Evolutionary conservation across 2,888 invertebrate genomes (phyloP).

Genomic region (Ophion obscuratus): DNA sequence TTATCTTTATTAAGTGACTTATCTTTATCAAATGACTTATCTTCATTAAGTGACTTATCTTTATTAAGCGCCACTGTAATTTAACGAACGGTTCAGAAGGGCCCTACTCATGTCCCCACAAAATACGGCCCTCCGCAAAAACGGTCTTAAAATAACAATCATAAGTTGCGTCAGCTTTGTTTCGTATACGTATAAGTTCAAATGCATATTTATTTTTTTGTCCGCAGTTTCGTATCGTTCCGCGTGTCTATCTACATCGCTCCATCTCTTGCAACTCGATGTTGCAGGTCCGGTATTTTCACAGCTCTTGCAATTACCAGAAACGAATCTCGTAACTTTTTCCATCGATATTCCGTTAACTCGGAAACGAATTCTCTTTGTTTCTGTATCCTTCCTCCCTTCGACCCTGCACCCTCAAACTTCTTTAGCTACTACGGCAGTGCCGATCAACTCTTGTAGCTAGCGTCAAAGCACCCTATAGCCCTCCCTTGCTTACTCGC

Average conservation of each 20-base stretch:
- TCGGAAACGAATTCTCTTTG: slow-evolving; percentile 60
- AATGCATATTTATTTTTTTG: neutral
- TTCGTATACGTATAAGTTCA: neutral
- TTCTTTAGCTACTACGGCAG: slow-evolving; percentile 11
- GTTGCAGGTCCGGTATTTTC: slow-evolving; percentile 26
- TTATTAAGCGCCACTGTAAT: no score
- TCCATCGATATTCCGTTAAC: slow-evolving; percentile 66
- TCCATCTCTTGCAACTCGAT: neutral
- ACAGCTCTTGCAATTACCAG: slow-evolving; percentile 60
- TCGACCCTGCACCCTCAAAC: neutral
- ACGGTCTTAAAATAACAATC: no score
- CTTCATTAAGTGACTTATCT: no score
- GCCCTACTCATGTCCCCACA: no score
- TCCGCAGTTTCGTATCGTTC: neutral
- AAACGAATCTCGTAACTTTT: slow-evolving; percentile 65
- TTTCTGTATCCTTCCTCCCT: slow-evolving; percentile 34
- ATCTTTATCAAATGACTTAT: no score
- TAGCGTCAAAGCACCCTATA: slow-evolving; percentile 47
- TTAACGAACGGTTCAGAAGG: no score
- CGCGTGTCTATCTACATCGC: neutral
- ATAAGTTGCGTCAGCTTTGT: no score
- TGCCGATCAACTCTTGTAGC: slow-evolving; percentile 20
- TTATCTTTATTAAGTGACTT: no score
- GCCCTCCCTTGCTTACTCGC: neutral
- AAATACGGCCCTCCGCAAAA: no score